Conservation (phyloP, 2,113 vertebrate species). For the Etia nguti region DNA sequence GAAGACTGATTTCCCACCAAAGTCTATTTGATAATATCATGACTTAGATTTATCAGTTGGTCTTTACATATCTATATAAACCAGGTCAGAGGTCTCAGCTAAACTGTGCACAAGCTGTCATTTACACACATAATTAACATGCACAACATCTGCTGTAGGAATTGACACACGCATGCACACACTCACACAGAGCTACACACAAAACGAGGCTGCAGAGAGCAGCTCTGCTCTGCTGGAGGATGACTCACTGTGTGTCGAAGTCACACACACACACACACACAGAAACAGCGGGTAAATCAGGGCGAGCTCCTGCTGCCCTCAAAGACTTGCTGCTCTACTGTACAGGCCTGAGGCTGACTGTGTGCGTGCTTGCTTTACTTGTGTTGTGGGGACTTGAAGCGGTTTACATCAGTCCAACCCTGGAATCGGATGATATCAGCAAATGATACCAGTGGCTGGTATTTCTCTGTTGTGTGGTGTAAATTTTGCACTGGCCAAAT, state of each 20-base stretch:
- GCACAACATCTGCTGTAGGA: not conserved
- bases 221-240: not conserved
- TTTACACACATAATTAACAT: not conserved
- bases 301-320: not conserved
- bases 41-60: not conserved
- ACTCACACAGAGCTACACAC: not conserved
- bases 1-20: not conserved
- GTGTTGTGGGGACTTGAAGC: not conserved
- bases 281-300: not conserved
- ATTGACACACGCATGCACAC: not conserved
- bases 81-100: not conserved
- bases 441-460: not conserved
- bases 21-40: not conserved
- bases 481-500: not conserved
- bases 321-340: constrained; percentile 8
- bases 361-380: not conserved
- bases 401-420: not conserved
- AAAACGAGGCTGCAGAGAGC: not conserved
- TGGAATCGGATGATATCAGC: not conserved
- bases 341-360: not conserved
- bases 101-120: not conserved
- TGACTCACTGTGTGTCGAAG: constrained; percentile 2
- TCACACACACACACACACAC: not conserved
- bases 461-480: not conserved
- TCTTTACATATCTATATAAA: not conserved